These are phyloP conservation scores for Hirundo rustica DNA, from an alignment of 2,797 vertebrate species.

Conservation along the genomic window DNA sequence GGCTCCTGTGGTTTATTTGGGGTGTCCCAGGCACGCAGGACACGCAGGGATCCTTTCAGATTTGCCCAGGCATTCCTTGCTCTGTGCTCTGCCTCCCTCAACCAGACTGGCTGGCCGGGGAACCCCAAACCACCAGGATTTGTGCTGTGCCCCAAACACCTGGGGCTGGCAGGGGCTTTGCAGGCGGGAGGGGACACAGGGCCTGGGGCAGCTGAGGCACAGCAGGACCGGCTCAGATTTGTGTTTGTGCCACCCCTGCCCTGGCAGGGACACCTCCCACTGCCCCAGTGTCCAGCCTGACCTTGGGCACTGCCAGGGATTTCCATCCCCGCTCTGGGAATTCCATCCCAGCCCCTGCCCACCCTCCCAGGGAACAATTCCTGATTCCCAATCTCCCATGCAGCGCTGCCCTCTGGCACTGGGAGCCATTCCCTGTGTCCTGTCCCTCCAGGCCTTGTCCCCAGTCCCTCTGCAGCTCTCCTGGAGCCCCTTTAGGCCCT, in stretches of 20 bases:
- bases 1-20: not conserved
- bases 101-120: not conserved
- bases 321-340: not conserved
- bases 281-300: not conserved
- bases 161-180: not conserved
- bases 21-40: not conserved
- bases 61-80: not conserved
- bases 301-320: not conserved
- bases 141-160: not conserved
- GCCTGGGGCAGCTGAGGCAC: not conserved
- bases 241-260: not conserved
- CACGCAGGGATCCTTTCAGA: fast-evolving
- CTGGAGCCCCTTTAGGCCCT: not conserved
- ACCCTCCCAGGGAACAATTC: no score
- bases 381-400: not conserved
- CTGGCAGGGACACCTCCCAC: not conserved
- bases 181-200: not conserved
- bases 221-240: not conserved
- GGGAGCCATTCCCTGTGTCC: not conserved
- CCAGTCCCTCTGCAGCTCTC: not conserved
- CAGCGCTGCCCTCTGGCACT: not conserved
- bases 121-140: fast-evolving
- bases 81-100: not conserved
- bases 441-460: not conserved
- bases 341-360: not conserved